Evolutionary conservation across 1,140 invertebrate species (phyloP), one percentile per base, ranked within the genome.

Genomic region (Wiebesia pumilae): DNA sequence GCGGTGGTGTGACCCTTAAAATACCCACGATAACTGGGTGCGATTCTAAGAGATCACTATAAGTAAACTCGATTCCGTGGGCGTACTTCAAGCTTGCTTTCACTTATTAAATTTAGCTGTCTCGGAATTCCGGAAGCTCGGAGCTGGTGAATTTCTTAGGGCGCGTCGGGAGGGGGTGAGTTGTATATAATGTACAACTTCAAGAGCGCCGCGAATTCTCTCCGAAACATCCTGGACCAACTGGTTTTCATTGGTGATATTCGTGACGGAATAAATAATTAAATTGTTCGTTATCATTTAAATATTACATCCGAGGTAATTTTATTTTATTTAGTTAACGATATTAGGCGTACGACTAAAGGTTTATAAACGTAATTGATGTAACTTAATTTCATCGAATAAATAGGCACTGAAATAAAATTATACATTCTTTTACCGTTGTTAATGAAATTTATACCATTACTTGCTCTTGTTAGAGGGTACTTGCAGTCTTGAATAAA

Each of bases 91-190:
- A 9, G 88, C 90, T 89, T 88, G 88, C 88, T 90, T 90, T 90
- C 90, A 91, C 91, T 93, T 93, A 93, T 93, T 93, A 93, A 93
- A 93, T 93, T 93, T 92, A 92, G 90, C 88, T 87, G 90, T 90
- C 90, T 91, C 90, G 79, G 91, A 92, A 92, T 92, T 93, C 90
- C 89, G 67, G 87, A 84, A 87, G 79, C 85, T 30, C 81, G 80
- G 51, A 73, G 77, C 78, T 30, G 81, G 81, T 77, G 85, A 69
- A 79, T 51, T 79, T 79, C 12, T 24, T 16, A 54, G 14, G 51
- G 51, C 2, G 12, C 47, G 75, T 43, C 51, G 62, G 38, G 38
- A 73, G 78, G 69, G 30, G 43, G 77, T 67, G 86, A 47, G 73
- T 87, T 87, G 89, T 90, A 87, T 91, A 90, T 92, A 93, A 93